Evolutionary conservation across 2,113 vertebrate genomes (phyloP).

Genomic region (Erinaceus europaeus): DNA sequence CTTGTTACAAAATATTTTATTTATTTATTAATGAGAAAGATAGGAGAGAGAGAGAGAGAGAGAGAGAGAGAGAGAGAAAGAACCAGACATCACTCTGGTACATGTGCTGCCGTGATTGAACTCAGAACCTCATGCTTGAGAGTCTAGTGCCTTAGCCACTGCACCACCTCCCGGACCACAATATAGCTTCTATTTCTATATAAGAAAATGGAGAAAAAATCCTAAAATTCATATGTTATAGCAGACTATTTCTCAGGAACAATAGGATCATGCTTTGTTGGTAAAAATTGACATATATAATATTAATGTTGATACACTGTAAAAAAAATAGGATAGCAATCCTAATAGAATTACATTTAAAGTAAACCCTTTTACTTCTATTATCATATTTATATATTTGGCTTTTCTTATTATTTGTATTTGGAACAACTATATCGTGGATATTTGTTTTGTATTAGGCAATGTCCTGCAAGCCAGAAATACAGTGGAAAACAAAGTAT

Average conservation of each 20-base stretch:
- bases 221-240: background rate
- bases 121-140: too few species aligned
- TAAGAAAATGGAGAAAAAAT: background rate
- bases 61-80: too few species aligned
- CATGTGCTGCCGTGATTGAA: too few species aligned
- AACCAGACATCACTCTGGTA: too few species aligned
- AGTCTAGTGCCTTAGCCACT: too few species aligned
- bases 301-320: background rate
- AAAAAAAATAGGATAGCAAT: background rate
- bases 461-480: background rate
- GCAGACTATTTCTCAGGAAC: background rate
- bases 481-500: background rate
- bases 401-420: background rate
- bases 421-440: background rate
- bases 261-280: background rate
- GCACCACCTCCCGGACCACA: too few species aligned
- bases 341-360: slow-evolving; percentile 6
- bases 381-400: background rate
- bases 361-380: background rate
- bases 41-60: too few species aligned
- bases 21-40: too few species aligned
- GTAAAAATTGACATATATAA: background rate
- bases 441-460: background rate
- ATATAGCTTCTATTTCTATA: too few species aligned
- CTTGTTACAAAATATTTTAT: too few species aligned